Conservation (phyloP, 2,888 invertebrate species). For the Hydroisotoma schaefferi region DNA sequence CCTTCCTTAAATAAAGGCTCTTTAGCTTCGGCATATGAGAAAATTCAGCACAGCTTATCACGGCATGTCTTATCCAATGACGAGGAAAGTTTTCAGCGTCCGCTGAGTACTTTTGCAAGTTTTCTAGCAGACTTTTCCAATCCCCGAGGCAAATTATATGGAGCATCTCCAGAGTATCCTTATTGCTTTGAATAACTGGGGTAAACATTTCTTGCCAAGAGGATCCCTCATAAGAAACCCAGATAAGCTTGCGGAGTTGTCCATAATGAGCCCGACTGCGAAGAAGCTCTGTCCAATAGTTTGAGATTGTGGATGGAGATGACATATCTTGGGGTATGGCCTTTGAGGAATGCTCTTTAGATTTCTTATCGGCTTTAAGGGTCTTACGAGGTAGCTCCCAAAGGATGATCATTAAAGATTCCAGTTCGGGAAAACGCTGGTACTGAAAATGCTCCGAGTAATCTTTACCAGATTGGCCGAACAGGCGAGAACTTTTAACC, state of each 20-base stretch:
- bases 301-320: neutral
- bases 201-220: slow-evolving; percentile 9
- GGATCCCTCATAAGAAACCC: slow-evolving; percentile 13
- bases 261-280: slow-evolving; percentile 7
- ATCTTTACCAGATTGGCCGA: neutral
- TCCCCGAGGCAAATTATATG: slow-evolving; percentile 5
- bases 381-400: slow-evolving; percentile 25
- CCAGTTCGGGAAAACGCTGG: slow-evolving; percentile 15
- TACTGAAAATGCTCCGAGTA: neutral
- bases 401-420: slow-evolving; percentile 11
- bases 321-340: no score
- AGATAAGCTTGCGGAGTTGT: slow-evolving; percentile 13
- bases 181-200: slow-evolving; percentile 14
- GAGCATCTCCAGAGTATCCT: slow-evolving; percentile 10
- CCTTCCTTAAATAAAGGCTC: slow-evolving; percentile 15
- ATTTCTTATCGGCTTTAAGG: neutral
- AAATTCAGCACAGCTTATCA: slow-evolving; percentile 5
- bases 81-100: neutral
- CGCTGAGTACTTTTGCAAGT: neutral
- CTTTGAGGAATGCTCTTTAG: no score
- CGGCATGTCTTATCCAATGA: neutral
- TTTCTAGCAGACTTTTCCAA: neutral
- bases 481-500: neutral
- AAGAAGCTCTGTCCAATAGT: slow-evolving; percentile 5
- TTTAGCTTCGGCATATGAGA: slow-evolving; percentile 13